phyloP scores from a whole-genome alignment of 2,888 invertebrate genomes.

The Xestia xanthographa region DNA sequence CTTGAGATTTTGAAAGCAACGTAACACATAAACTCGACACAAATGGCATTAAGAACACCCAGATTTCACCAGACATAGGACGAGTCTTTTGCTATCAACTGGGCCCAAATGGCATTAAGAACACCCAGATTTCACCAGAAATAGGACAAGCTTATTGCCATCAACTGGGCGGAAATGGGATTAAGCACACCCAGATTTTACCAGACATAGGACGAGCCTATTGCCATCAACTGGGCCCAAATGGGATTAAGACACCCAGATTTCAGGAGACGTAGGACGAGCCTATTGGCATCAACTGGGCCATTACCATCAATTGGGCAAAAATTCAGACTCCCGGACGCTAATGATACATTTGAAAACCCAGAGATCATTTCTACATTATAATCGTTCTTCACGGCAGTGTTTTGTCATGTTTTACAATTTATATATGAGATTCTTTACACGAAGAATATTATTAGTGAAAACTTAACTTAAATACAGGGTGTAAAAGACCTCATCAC shows the following conservation, averaged over 20 bases:
- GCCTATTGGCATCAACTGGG: background rate
- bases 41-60: no score
- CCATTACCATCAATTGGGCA: background rate
- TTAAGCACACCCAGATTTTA: no score
- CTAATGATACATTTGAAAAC: background rate
- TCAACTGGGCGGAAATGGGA: no score
- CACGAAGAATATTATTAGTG: slow-evolving; percentile 7
- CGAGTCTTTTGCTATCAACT: no score
- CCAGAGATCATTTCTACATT: background rate
- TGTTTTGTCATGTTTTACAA: background rate
- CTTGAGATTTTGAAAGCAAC: background rate
- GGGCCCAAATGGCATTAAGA: background rate
- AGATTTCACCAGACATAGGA: no score
- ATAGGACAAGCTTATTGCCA: background rate
- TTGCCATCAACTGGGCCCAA: no score
- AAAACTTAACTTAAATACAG: slow-evolving; percentile 2
- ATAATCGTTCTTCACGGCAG: background rate
- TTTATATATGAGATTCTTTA: background rate
- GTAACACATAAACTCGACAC: background rate
- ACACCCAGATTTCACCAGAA: background rate
- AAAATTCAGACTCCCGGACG: background rate
- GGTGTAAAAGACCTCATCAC: background rate
- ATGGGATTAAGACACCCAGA: no score
- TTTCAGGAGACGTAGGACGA: background rate
- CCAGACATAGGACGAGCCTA: no score